Evolutionary conservation across 2,888 invertebrate genomes (phyloP).

Genomic region (Bugulina stolonifera): DNA sequence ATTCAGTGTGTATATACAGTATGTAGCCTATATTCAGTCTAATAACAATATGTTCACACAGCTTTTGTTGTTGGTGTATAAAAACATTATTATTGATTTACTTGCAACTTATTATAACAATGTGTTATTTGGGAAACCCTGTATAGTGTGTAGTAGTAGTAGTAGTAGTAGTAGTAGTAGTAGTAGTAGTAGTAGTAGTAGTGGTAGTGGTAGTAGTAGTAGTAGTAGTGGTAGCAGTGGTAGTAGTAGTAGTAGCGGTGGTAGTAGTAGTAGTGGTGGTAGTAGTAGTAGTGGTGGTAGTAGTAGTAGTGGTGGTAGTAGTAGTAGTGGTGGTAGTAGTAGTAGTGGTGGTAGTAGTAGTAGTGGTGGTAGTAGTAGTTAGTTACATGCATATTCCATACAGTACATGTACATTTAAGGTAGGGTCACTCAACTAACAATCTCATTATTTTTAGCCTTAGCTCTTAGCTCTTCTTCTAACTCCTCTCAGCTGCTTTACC

Average conservation of each 20-base stretch:
- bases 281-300: neutral
- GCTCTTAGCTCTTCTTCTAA: too few relatives aligned
- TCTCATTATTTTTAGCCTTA: too few relatives aligned
- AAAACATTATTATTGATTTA: too few relatives aligned
- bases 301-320: neutral
- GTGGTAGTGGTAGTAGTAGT: neutral
- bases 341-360: neutral
- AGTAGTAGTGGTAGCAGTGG: neutral
- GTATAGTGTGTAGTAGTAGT: neutral
- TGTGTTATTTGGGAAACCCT: neutral
- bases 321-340: neutral
- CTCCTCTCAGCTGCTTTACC: too few relatives aligned
- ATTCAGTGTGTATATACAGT: too few relatives aligned
- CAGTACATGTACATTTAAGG: too few relatives aligned
- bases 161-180: slow-evolving; percentile 1
- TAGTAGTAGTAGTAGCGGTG: slow-evolving; percentile 6
- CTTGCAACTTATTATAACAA: too few relatives aligned
- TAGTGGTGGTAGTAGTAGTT: neutral
- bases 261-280: neutral
- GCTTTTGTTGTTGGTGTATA: too few relatives aligned
- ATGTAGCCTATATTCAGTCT: too few relatives aligned
- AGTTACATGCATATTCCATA: too few relatives aligned
- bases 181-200: neutral
- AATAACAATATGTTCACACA: too few relatives aligned
- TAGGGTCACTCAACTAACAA: too few relatives aligned